Evolutionary conservation across 2,797 vertebrate genomes (phyloP).

Genomic region (Gymnoscopelus microlampas): DNA sequence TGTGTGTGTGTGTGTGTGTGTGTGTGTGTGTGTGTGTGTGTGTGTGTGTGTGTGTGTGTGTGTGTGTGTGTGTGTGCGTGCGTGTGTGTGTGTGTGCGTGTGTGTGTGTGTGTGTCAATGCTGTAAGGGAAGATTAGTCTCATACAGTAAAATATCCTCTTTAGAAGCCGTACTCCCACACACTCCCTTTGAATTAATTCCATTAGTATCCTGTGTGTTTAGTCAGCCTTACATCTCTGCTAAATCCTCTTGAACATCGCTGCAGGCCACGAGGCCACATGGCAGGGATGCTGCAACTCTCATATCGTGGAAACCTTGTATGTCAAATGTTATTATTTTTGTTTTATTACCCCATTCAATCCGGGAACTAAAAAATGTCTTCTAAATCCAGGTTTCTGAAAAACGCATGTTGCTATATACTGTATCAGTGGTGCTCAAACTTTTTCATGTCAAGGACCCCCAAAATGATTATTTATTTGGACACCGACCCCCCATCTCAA

Average conservation of each 20-base stretch:
- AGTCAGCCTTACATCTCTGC: conserved; percentile 28
- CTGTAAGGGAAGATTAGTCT: conserved; percentile 18
- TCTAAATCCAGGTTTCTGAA: too few species aligned
- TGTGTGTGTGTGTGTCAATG: conserved; percentile 10
- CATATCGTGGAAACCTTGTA: too few species aligned
- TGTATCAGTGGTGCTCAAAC: too few species aligned
- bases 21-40: conserved; percentile 15
- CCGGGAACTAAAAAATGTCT: too few species aligned
- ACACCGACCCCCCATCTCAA: too few species aligned
- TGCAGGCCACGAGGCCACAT: neutral
- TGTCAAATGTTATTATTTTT: neutral
- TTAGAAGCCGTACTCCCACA: conserved; percentile 30
- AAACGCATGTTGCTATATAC: too few species aligned
- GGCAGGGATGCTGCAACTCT: neutral
- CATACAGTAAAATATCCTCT: conserved; percentile 33
- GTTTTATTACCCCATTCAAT: too few species aligned
- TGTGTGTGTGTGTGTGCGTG: conserved; percentile 8
- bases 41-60: conserved; percentile 9
- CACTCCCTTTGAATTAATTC: conserved; percentile 33
- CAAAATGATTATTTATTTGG: too few species aligned
- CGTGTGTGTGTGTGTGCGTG: conserved; percentile 16
- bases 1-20: conserved; percentile 9
- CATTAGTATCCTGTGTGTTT: conserved; percentile 37
- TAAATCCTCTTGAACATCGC: conserved; percentile 23
- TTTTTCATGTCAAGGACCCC: too few species aligned